phyloP scores from a whole-genome alignment of 2,888 invertebrate genomes.

The Augiades crinisus region DNA sequence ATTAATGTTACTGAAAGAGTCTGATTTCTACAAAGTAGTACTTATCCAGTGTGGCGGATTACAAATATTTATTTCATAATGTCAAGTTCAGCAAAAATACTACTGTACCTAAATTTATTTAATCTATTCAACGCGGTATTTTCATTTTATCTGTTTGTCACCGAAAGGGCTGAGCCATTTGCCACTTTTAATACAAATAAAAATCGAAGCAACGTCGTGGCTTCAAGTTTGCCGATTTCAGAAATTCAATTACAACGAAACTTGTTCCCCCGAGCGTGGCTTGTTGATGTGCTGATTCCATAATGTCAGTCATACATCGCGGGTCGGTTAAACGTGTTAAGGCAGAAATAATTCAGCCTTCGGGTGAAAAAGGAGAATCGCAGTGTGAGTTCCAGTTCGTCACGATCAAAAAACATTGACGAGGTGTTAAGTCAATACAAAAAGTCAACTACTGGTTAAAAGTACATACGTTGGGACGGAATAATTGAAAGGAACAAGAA shows the following conservation, averaged over 20 bases:
- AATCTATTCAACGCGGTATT: no score
- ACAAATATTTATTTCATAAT: no score
- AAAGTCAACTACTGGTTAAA: constrained; percentile 14
- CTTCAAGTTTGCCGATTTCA: constrained; percentile 38
- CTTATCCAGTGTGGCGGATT: no score
- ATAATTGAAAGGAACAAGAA: constrained; percentile 14
- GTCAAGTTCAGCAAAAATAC: no score
- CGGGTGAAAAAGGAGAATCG: constrained; percentile 35
- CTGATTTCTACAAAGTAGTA: no score
- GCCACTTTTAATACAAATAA: constrained; percentile 14
- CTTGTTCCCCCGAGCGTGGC: constrained; percentile 43
- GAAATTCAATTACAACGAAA: constrained; percentile 53
- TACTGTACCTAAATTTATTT: no score
- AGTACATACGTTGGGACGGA: constrained; percentile 11
- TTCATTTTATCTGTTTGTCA: no score
- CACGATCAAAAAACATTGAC: constrained; percentile 34
- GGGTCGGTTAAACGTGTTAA: constrained; percentile 53
- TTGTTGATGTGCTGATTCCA: constrained; percentile 58
- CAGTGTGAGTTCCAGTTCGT: constrained; percentile 30
- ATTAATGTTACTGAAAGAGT: no score
- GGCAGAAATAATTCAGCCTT: constrained; percentile 49
- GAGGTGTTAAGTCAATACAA: constrained; percentile 31
- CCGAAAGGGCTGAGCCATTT: background rate
- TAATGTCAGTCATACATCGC: constrained; percentile 57
- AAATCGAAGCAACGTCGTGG: constrained; percentile 15